Conservation (phyloP, 2,113 vertebrate species). For the Prunella himalayana region DNA sequence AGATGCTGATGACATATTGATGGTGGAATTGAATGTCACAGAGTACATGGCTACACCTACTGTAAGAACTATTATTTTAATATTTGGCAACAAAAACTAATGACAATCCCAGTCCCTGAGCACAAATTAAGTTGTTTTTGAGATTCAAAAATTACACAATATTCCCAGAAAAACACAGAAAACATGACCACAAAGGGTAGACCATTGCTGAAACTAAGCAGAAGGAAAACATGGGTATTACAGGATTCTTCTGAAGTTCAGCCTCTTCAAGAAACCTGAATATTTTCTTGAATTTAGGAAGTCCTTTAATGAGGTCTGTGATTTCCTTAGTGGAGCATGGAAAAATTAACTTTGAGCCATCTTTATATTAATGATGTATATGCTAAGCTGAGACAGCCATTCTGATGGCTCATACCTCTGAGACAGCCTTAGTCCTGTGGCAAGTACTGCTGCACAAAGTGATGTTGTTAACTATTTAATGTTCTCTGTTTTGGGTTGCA, state of each 20-base stretch:
- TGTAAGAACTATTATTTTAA: constrained; percentile 61
- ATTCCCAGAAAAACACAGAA: not conserved
- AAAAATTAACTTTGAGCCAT: not conserved
- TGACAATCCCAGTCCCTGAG: not conserved
- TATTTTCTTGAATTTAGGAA: not conserved
- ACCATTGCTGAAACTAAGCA: not conserved
- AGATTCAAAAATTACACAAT: not conserved
- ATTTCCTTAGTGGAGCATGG: not conserved
- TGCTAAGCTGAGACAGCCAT: not conserved
- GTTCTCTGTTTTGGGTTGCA: constrained; percentile 3
- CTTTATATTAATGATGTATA: not conserved
- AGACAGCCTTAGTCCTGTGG: not conserved
- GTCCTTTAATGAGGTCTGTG: not conserved
- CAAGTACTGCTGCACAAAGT: not conserved
- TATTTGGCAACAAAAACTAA: not conserved
- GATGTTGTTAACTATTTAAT: not conserved
- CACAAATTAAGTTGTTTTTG: not conserved
- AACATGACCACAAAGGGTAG: not conserved
- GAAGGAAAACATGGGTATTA: not conserved
- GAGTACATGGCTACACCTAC: constrained; percentile 41
- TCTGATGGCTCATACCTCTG: not conserved
- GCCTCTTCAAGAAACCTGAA: not conserved
- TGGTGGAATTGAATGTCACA: constrained; percentile 68
- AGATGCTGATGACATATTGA: constrained; percentile 73
- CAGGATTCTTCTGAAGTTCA: not conserved